phyloP scores from a whole-genome alignment of 2,113 vertebrate species.

The Macaca mulatta region DNA sequence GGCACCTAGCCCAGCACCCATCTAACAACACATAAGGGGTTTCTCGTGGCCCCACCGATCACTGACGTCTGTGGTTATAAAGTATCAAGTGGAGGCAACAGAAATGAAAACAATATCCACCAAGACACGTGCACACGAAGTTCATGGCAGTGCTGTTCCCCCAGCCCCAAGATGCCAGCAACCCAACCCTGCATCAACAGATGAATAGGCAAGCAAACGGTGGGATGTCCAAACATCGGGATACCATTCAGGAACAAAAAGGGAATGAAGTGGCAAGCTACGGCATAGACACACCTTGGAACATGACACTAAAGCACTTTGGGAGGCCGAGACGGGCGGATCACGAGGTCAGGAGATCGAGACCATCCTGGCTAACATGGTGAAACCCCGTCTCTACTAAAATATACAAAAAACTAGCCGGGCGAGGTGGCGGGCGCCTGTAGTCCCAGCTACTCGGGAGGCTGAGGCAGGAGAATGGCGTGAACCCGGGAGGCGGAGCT shows the following conservation, averaged over 20 bases:
- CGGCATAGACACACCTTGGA: rapidly evolving
- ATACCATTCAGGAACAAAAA: background rate
- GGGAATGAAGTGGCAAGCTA: rapidly evolving
- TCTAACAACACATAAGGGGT: rapidly evolving
- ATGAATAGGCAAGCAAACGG: background rate
- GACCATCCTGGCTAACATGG: no score
- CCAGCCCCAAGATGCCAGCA: background rate
- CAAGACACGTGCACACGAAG: rapidly evolving
- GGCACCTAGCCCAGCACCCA: background rate
- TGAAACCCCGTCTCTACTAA: no score
- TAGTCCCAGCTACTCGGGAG: no score
- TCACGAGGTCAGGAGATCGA: no score
- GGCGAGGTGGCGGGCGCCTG: no score
- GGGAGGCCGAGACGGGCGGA: no score
- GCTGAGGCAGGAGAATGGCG: no score
- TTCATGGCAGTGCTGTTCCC: rapidly evolving
- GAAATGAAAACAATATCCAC: rapidly evolving
- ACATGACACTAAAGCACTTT: background rate
- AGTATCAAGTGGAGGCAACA: rapidly evolving
- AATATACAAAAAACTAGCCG: no score
- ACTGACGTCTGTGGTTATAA: rapidly evolving
- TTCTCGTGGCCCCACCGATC: background rate
- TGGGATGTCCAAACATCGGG: rapidly evolving
- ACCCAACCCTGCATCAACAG: rapidly evolving
- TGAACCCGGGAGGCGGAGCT: no score